Evolutionary conservation across 2,113 vertebrate species (phyloP), one percentile per base, ranked within the genome.

Genomic region (Poecile atricapillus): DNA sequence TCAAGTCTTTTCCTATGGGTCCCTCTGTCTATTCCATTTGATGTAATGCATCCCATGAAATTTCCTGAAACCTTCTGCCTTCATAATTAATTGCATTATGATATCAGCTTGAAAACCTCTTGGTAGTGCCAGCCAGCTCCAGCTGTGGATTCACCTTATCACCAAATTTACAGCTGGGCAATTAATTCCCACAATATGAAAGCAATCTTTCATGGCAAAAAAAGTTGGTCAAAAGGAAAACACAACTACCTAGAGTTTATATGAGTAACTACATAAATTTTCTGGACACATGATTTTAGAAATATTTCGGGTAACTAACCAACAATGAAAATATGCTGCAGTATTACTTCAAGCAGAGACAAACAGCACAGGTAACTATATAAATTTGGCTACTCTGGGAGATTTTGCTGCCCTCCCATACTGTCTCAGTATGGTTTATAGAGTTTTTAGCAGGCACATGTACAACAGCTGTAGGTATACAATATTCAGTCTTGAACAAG

Each of bases 61-160:
- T 78, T 50, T 82, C 47, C 60, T 60, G 55, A 89, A 94, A 81
- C 27, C 47, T 55, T 62, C 46, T 70, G 52, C 52, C 55, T 95
- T 91, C 55, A 59, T 89, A 84, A 94, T 89, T 87, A 91, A 83
- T 89, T 80, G 77, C 8, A 7, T 73, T 81, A 46, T 21, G 13
- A n/a, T 83, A 83, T 46, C 47, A 87, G 50, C 77, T 81, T 94
- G 68, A 93, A 79, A 95, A 83, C 60, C 47, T 89, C 55, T 89
- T 70, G 64, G 43, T 47, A 63, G 43, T 49, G 44, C n/a, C 77
- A 78, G 75, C 56, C 89, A 90, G 52, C 10, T 89, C 50, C 56
- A 81, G 23, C 39, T 81, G 47, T 15, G 39, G 20, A 70, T 52
- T 28, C 35, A 70, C 11, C 75, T 89, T 87, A 74, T n/a, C 87